Evolutionary conservation across 2,888 invertebrate genomes (phyloP).

Genomic region (Scaptomyza polygonia): DNA sequence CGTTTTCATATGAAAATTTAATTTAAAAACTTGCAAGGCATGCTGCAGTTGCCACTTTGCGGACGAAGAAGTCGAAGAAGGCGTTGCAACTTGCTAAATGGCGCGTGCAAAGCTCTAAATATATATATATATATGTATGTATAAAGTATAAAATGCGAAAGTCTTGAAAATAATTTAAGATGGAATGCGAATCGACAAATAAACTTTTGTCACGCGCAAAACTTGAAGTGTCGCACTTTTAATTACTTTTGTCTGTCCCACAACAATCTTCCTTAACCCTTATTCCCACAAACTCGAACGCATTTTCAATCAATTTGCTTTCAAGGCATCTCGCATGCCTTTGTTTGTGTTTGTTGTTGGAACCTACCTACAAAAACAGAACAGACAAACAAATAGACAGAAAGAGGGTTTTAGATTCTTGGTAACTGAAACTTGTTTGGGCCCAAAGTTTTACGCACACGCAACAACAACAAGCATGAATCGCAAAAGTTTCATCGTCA

Average conservation of each 20-base stretch:
- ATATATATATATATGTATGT: slow-evolving; percentile 20
- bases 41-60: slow-evolving; percentile 1
- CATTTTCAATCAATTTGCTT: slow-evolving; percentile 76
- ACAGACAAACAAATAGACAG: neutral
- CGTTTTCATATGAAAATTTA: slow-evolving; percentile 66
- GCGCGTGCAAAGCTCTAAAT: slow-evolving; percentile 59
- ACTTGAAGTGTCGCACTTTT: slow-evolving; percentile 75
- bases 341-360: slow-evolving; percentile 53
- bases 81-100: slow-evolving; percentile 52
- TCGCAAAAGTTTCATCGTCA: slow-evolving; percentile 60
- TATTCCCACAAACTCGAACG: slow-evolving; percentile 19
- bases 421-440: slow-evolving; percentile 53
- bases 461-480: slow-evolving; percentile 51
- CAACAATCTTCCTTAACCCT: slow-evolving; percentile 21
- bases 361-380: slow-evolving; percentile 16
- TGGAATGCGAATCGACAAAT: slow-evolving; percentile 40
- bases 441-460: slow-evolving; percentile 58
- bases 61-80: neutral
- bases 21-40: slow-evolving; percentile 63
- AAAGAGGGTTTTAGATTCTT: slow-evolving; percentile 11
- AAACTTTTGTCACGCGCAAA: slow-evolving; percentile 72
- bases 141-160: slow-evolving; percentile 23
- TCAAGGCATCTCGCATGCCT: slow-evolving; percentile 42
- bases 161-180: slow-evolving; percentile 15
- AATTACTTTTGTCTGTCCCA: slow-evolving; percentile 72